Conservation (phyloP, 2,113 vertebrate genomes). For the Catagonus wagneri region DNA sequence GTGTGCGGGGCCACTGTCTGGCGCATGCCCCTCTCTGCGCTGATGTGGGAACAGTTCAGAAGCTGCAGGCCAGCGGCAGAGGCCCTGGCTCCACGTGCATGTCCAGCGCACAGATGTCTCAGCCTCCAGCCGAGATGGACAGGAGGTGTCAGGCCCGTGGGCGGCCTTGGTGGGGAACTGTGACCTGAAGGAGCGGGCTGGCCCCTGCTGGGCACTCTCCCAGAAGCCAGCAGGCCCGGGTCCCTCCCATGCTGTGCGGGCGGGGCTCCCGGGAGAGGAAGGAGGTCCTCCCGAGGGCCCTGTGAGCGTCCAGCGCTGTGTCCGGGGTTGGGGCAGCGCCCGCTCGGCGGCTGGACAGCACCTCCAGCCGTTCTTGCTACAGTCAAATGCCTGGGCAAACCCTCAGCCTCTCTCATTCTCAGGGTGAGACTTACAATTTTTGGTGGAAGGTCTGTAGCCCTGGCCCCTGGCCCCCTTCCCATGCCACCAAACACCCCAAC, state of each 20-base stretch:
- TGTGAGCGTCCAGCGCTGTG: neutral
- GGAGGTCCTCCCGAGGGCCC: accelerated
- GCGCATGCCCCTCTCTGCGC: accelerated
- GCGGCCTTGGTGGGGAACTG: neutral
- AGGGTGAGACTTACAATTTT: neutral
- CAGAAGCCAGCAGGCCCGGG: neutral
- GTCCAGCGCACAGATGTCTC: neutral
- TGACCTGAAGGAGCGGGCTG: neutral
- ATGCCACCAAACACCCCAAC: neutral
- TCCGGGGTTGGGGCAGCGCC: accelerated
- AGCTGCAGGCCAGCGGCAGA: neutral
- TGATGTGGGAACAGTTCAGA: neutral
- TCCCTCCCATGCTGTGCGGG: neutral
- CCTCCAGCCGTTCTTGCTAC: accelerated
- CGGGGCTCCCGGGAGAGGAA: neutral
- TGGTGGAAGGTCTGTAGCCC: accelerated
- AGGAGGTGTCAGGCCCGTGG: neutral
- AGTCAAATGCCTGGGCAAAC: neutral
- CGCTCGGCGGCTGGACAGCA: neutral
- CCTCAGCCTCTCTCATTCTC: neutral
- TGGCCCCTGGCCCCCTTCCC: neutral
- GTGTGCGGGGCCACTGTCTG: accelerated
- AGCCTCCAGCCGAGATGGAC: neutral
- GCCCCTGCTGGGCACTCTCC: neutral
- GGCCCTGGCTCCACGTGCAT: accelerated